These are phyloP conservation scores for Bujurquina vittata DNA, from an alignment of 2,113 vertebrate species.

Conservation along the genomic window DNA sequence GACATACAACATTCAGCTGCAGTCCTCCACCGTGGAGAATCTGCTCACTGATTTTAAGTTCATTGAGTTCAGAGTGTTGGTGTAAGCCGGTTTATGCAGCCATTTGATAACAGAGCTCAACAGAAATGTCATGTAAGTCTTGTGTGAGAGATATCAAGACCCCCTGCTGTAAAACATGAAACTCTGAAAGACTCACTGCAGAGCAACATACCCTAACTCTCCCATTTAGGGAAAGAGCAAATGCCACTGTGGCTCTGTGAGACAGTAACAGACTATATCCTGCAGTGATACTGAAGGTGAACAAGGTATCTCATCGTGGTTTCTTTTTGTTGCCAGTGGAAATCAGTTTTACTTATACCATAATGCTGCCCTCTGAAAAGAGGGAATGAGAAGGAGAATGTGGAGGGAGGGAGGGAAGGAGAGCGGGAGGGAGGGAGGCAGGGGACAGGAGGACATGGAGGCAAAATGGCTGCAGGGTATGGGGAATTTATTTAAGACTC, in stretches of 20 bases:
- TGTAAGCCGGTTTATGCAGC: slow-evolving; percentile 52
- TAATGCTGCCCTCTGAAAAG: slow-evolving; percentile 76
- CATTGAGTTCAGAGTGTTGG: slow-evolving; percentile 46
- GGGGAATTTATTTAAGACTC: slow-evolving; percentile 90
- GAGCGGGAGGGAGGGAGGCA: slow-evolving; percentile 63
- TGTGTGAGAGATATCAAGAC: slow-evolving; percentile 44
- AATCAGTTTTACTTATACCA: slow-evolving; percentile 75
- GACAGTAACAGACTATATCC: slow-evolving; percentile 23
- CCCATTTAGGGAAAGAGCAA: slow-evolving; percentile 24
- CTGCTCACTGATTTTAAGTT: slow-evolving; percentile 49
- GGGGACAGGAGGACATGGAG: slow-evolving; percentile 72
- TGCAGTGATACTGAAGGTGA: slow-evolving; percentile 44
- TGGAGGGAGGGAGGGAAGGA: slow-evolving; percentile 69
- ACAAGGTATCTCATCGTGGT: slow-evolving; percentile 76
- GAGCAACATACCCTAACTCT: slow-evolving; percentile 17
- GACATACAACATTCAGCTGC: slow-evolving; percentile 32
- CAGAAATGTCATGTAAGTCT: slow-evolving; percentile 63
- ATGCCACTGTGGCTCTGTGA: slow-evolving; percentile 28
- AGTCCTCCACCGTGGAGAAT: slow-evolving; percentile 41
- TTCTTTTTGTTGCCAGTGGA: slow-evolving; percentile 85
- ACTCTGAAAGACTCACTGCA: slow-evolving; percentile 31
- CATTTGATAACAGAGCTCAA: slow-evolving; percentile 49
- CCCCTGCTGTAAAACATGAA: slow-evolving; percentile 49
- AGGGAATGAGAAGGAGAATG: slow-evolving; percentile 60
- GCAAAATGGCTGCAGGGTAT: slow-evolving; percentile 83